Evolutionary conservation across 2,888 invertebrate species (phyloP).

Genomic region (Brachynemurus nebulosus): DNA sequence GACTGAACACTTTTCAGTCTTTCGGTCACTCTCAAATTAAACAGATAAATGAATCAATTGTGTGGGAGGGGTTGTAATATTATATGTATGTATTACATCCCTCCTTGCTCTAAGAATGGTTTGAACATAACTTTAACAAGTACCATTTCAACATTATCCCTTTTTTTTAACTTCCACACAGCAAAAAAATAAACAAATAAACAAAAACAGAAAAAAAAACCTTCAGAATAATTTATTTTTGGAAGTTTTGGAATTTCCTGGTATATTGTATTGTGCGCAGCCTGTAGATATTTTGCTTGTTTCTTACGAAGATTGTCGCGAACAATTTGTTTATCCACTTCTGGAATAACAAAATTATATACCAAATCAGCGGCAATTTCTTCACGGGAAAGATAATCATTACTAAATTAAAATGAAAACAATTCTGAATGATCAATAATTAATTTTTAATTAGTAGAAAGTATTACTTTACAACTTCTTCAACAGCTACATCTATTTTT

Average conservation of each 20-base stretch:
- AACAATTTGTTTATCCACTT: conserved; percentile 33
- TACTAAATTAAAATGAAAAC: conserved; percentile 8
- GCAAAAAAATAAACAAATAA: too few species aligned
- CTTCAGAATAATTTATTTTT: too few species aligned
- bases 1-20: too few species aligned
- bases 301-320: conserved; percentile 28
- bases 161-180: too few species aligned
- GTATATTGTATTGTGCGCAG: conserved; percentile 31
- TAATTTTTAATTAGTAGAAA: background rate
- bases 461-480: conserved; percentile 26
- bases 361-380: conserved; percentile 42
- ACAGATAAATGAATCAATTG: too few species aligned
- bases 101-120: too few species aligned
- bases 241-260: conserved; percentile 20
- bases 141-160: too few species aligned
- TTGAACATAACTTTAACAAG: too few species aligned
- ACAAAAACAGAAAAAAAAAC: too few species aligned
- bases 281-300: conserved; percentile 29
- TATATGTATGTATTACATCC: too few species aligned
- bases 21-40: too few species aligned
- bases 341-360: conserved; percentile 43
- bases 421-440: background rate
- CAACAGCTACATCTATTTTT: conserved; percentile 40
- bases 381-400: conserved; percentile 30
- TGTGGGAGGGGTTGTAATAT: too few species aligned